Evolutionary conservation across 2,797 vertebrate species (phyloP).

Genomic region (Haliaeetus vocifer): DNA sequence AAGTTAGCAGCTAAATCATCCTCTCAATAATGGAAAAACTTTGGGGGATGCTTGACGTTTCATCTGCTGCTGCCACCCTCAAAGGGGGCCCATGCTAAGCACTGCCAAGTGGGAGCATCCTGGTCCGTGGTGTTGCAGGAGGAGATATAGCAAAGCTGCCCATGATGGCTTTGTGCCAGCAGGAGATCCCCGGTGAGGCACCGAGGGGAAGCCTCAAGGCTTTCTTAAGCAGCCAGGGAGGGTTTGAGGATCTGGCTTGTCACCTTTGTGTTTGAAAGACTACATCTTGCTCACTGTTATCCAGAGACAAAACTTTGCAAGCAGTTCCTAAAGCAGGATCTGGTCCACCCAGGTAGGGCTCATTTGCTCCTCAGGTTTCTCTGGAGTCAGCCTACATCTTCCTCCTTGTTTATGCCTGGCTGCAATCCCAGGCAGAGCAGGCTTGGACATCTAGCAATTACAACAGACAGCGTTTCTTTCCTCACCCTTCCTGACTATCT

Average conservation of each 20-base stretch:
- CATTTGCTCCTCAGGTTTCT: not conserved
- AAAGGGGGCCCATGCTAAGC: rapidly evolving
- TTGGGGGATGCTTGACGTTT: not conserved
- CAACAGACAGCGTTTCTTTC: not conserved
- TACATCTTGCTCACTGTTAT: rapidly evolving
- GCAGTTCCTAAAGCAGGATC: not conserved
- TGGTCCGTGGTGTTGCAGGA: rapidly evolving
- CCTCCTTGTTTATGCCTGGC: not conserved
- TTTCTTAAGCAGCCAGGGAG: not conserved
- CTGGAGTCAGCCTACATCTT: not conserved
- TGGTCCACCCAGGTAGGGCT: not conserved
- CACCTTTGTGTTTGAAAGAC: not conserved
- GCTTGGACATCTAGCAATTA: not conserved
- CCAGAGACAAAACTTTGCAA: not conserved
- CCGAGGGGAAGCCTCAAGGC: not conserved
- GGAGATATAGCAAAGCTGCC: not conserved
- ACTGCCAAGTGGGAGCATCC: rapidly evolving
- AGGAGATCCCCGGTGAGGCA: not conserved
- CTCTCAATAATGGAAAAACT: not conserved
- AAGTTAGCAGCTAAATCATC: not conserved
- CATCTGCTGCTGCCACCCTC: rapidly evolving
- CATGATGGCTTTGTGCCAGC: not conserved
- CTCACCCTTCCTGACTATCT: not conserved
- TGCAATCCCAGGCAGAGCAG: not conserved
- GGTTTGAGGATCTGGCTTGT: not conserved